Conservation (phyloP, 2,888 invertebrate species). For the Plebejus argus region DNA sequence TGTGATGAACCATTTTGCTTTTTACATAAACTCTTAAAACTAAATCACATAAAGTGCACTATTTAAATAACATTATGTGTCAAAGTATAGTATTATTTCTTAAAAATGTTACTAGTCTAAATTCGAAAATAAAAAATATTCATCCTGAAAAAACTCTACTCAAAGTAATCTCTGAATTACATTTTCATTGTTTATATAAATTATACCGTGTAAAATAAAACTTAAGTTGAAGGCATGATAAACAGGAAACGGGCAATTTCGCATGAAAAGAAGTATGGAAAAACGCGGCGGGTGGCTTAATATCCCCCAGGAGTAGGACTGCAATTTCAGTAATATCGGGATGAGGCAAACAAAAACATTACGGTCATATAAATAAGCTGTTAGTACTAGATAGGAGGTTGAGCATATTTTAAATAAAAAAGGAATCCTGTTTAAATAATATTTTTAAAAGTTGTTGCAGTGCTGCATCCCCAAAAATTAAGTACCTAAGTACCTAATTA, state of each 20-base stretch:
- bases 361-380: constrained; percentile 55
- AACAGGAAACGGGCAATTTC: constrained; percentile 64
- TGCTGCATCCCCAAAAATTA: too few relatives aligned
- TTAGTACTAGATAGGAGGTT: background rate
- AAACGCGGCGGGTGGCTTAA: constrained; percentile 64
- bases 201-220: constrained; percentile 34
- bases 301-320: constrained; percentile 69
- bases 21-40: too few relatives aligned
- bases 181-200: constrained; percentile 10
- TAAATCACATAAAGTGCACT: too few relatives aligned
- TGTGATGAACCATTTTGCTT: background rate
- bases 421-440: too few relatives aligned
- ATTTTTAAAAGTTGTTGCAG: too few relatives aligned
- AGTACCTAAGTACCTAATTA: background rate
- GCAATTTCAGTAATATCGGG: constrained; percentile 69
- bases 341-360: constrained; percentile 66
- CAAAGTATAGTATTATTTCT: too few relatives aligned
- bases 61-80: background rate
- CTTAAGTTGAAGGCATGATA: constrained; percentile 52
- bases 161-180: background rate
- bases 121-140: background rate
- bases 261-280: constrained; percentile 54
- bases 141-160: too few relatives aligned
- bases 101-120: background rate
- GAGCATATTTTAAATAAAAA: background rate